These are phyloP conservation scores for Polymixis lichenea DNA, from an alignment of 2,888 invertebrate genomes.

Conservation along the genomic window DNA sequence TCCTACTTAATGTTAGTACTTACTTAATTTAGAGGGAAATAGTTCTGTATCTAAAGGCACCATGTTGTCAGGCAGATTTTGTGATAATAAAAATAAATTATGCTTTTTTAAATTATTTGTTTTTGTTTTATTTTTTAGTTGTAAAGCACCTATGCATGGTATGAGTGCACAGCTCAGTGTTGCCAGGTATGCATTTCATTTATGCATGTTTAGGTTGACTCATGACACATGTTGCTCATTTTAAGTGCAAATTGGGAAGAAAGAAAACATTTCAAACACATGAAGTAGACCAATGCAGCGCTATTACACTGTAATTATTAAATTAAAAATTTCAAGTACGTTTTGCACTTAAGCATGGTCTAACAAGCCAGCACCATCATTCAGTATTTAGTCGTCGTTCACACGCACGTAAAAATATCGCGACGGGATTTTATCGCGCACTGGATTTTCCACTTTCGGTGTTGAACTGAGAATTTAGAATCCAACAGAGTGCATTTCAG, in stretches of 20 bases:
- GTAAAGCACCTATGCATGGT: constrained; percentile 82
- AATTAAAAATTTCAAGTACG: neutral
- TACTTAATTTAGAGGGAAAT: constrained; percentile 86
- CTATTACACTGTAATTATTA: constrained; percentile 9
- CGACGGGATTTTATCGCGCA: too few relatives aligned
- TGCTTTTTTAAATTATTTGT: constrained; percentile 82
- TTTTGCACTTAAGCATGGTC: constrained; percentile 49
- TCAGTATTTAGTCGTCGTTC: neutral
- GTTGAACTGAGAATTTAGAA: too few relatives aligned
- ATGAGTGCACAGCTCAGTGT: constrained; percentile 74
- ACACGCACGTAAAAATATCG: too few relatives aligned
- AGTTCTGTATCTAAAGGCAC: constrained; percentile 80
- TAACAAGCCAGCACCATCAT: constrained; percentile 30
- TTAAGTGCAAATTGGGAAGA: constrained; percentile 37
- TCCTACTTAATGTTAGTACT: constrained; percentile 89
- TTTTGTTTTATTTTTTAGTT: constrained; percentile 87
- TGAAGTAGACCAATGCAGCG: constrained; percentile 13
- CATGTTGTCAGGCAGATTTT: constrained; percentile 76
- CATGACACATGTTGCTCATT: constrained; percentile 48
- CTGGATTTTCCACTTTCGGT: too few relatives aligned
- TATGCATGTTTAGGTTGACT: constrained; percentile 63
- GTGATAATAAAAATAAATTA: constrained; percentile 87
- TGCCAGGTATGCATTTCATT: constrained; percentile 71
- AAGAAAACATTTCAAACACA: constrained; percentile 6
- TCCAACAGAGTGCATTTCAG: too few relatives aligned